Conservation (phyloP, 2,797 vertebrate genomes). For the Delichon dasypus region DNA sequence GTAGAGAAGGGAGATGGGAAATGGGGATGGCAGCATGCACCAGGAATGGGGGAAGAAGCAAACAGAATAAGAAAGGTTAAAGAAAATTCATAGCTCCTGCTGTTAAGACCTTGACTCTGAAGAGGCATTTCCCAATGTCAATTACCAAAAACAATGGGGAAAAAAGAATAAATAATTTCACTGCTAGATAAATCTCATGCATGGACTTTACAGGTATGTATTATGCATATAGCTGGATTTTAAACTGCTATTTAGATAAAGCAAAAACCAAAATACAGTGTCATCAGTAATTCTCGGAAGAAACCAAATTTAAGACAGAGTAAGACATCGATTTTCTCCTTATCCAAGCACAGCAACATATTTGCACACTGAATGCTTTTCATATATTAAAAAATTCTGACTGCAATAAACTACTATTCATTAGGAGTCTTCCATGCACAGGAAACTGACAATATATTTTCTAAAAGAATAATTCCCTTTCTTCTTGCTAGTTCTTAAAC, state of each 20-base stretch:
- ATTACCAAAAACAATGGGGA: neutral
- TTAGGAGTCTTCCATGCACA: neutral
- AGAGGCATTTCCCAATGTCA: neutral
- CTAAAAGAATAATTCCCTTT: neutral
- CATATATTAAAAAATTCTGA: neutral
- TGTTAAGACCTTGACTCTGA: neutral
- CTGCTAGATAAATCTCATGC: neutral
- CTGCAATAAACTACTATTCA: neutral
- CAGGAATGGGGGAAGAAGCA: neutral
- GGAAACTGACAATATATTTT: neutral
- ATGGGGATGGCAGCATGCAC: neutral
- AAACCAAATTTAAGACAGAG: neutral
- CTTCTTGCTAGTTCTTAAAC: neutral
- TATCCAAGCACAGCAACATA: neutral
- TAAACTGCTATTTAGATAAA: neutral
- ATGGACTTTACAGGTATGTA: neutral
- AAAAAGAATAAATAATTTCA: neutral
- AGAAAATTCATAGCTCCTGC: neutral
- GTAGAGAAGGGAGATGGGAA: neutral
- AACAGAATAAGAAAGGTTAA: neutral
- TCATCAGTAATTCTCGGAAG: neutral
- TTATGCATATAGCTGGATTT: neutral
- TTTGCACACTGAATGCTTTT: neutral
- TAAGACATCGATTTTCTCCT: neutral
- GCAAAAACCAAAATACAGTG: neutral